These are phyloP conservation scores for Agelaius tricolor DNA, from an alignment of 2,113 vertebrate genomes.

Conservation along the genomic window DNA sequence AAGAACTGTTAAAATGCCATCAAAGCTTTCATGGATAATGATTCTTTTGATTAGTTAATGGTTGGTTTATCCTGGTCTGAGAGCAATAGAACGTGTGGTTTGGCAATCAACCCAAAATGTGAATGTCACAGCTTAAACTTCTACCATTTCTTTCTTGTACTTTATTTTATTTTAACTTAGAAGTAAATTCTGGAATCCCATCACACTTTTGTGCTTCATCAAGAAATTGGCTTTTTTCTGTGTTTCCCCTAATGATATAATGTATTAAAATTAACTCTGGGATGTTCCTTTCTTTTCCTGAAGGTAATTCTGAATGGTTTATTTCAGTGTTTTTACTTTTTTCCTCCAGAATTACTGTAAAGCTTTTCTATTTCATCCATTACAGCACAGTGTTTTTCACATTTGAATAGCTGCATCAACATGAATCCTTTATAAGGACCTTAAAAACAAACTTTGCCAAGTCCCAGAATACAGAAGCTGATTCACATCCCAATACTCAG, in stretches of 20 bases:
- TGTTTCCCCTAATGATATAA: not conserved
- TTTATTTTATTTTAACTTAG: slow-evolving; percentile 58
- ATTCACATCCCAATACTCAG: slow-evolving; percentile 82
- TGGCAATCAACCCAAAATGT: slow-evolving; percentile 60
- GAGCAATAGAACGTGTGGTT: slow-evolving; percentile 60
- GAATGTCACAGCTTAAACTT: slow-evolving; percentile 56
- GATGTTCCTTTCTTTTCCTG: slow-evolving; percentile 61
- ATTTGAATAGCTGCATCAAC: slow-evolving; percentile 83
- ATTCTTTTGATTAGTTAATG: slow-evolving; percentile 70
- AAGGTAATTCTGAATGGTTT: slow-evolving; percentile 74
- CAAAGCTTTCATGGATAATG: slow-evolving; percentile 61
- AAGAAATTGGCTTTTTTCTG: slow-evolving; percentile 24
- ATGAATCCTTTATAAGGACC: slow-evolving; percentile 84
- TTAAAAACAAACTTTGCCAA: slow-evolving; percentile 85
- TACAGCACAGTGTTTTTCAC: slow-evolving; percentile 78
- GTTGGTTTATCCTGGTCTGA: slow-evolving; percentile 70
- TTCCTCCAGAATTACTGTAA: slow-evolving; percentile 78
- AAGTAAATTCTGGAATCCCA: slow-evolving; percentile 44
- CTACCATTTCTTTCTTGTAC: slow-evolving; percentile 46
- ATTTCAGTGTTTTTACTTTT: slow-evolving; percentile 77
- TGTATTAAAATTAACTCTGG: slow-evolving; percentile 57
- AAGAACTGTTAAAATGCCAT: slow-evolving; percentile 68
- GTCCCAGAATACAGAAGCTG: slow-evolving; percentile 84
- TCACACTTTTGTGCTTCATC: slow-evolving; percentile 28
- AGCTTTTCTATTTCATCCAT: slow-evolving; percentile 82